Conservation (phyloP, 2,113 vertebrate species). For the Scomber scombrus region DNA sequence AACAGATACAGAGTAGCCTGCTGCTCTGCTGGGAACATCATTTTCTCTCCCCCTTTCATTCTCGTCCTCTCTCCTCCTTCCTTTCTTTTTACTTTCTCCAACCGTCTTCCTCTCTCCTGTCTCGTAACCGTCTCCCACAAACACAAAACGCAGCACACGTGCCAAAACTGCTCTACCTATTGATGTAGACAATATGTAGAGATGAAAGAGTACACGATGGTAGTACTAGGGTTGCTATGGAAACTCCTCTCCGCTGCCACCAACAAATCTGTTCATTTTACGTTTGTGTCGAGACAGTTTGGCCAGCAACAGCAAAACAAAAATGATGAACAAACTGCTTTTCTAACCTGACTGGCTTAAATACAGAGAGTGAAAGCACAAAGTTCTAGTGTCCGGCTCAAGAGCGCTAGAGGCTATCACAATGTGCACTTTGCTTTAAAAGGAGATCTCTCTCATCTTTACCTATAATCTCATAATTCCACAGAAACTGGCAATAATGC, state of each 20-base stretch:
- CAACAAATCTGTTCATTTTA: conserved; percentile 67
- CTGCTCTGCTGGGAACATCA: conserved; percentile 1
- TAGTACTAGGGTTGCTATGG: conserved; percentile 66
- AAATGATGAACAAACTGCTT: conserved; percentile 6
- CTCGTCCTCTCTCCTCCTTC: background rate
- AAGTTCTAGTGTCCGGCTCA: too few species aligned
- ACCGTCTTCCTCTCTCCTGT: background rate
- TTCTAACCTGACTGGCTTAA: background rate
- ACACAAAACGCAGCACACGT: conserved; percentile 2
- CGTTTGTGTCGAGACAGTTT: conserved; percentile 25
- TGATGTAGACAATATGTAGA: conserved; percentile 43
- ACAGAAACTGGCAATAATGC: conserved; percentile 37
- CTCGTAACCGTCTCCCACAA: background rate
- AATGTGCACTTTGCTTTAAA: background rate
- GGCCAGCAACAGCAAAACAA: conserved; percentile 6
- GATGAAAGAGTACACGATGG: conserved; percentile 44
- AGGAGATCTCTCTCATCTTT: background rate
- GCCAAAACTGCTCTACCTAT: conserved; percentile 30
- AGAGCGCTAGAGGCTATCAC: too few species aligned
- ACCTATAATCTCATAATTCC: conserved; percentile 38
- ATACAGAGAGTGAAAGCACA: too few species aligned
- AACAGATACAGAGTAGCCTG: conserved; percentile 15
- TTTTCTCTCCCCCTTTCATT: background rate
- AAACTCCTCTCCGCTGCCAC: conserved; percentile 59
- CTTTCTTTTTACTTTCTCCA: background rate